Evolutionary conservation across 2,113 vertebrate genomes (phyloP), one percentile per base, ranked within the genome.

Genomic region (Amblyornis subalaris): DNA sequence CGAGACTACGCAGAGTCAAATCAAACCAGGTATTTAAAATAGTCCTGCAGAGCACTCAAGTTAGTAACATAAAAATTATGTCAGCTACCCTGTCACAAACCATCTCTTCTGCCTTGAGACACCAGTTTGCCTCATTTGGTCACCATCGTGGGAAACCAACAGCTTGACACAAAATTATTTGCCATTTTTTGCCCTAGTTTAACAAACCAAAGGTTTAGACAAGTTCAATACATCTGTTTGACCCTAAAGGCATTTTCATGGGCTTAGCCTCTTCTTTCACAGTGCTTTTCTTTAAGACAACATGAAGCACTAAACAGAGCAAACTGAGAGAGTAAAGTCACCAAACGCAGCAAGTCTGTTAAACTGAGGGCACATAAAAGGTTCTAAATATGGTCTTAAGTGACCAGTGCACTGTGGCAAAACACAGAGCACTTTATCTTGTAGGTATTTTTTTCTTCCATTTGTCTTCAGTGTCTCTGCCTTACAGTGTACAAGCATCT

Each of bases 281-380:
- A 55, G 17, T 8, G 3, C 22, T 45, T 40, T 93, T 85, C 26
- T 48, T 48, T 73, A 76, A 71, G 33, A n/a, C 3, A n/a, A 17
- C 5, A 54, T 2, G 9, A 72, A 76, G 10, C 36, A 86, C 9
- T 51, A 76, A 25, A 11, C 2, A 3, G 48, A 66, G 13, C 20
- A 20, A 92, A 72, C 9, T 24, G 9, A 57, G 7, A 3, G 6
- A 58, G 14, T 6, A 14, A 51, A 65, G 14, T 51, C 48, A 84
- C 6, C 17, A 53, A 31, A 74, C 1, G 0, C 1, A 1, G 3
- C 9, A 47, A 28, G 2, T 29, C 14, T 73, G 25, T 51, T 35
- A 57, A 51, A 15, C 19, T 29, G 9, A 14, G 51, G 26, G 29
- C 2, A 0, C 6, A 0, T 6, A 76, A 53, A 5, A 65, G 2